Conservation (phyloP, 2,888 invertebrate genomes). For the Drosophila niveifrons region DNA sequence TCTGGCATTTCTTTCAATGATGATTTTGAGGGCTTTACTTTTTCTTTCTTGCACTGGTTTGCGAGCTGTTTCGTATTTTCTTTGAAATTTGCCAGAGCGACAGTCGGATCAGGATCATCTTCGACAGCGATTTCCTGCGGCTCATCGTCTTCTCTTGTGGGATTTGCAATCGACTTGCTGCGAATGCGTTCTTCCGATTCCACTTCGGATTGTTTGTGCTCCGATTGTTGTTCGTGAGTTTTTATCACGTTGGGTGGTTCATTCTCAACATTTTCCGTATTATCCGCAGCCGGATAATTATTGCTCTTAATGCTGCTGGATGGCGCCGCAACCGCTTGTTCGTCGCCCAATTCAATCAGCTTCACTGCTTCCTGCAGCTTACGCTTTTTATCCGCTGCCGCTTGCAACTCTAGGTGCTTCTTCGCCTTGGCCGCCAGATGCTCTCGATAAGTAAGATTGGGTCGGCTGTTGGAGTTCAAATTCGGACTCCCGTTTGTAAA, state of each 20-base stretch:
- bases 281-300: constrained; percentile 22
- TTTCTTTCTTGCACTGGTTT: too few species aligned
- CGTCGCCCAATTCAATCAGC: constrained; percentile 11
- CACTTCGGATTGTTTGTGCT: not conserved
- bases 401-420: constrained; percentile 53
- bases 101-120: too few species aligned
- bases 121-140: too few species aligned
- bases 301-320: constrained; percentile 1
- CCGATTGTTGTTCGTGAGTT: not conserved
- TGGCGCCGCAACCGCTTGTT: not conserved
- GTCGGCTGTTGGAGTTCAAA: not conserved
- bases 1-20: not conserved
- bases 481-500: not conserved
- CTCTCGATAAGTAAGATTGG: constrained; percentile 78
- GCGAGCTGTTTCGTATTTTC: too few species aligned
- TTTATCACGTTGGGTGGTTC: constrained; percentile 22
- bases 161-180: not conserved
- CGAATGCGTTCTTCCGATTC: constrained; percentile 4
- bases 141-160: not conserved
- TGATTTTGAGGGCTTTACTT: too few species aligned
- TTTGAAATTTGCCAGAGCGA: too few species aligned
- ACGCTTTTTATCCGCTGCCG: constrained; percentile 29
- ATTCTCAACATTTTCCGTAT: constrained; percentile 37
- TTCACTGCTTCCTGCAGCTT: constrained; percentile 40
- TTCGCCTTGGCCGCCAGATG: constrained; percentile 80